These are phyloP conservation scores for Ptychobarbus kaznakovi DNA, from an alignment of 2,797 vertebrate species.

Conservation along the genomic window DNA sequence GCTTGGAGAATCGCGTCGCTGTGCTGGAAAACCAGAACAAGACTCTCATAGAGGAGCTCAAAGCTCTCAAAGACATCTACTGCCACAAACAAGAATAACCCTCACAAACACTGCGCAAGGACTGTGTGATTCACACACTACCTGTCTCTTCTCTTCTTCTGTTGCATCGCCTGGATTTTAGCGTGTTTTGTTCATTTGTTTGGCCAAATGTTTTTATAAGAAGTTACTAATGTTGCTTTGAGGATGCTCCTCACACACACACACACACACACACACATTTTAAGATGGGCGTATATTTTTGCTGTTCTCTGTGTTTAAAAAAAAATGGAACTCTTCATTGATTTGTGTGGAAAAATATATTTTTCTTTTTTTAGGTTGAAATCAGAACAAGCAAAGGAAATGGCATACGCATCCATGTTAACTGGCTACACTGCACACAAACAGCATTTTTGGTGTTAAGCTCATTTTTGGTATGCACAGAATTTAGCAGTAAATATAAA, in stretches of 20 bases:
- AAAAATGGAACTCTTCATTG: slow-evolving; percentile 24
- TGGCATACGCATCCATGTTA: background rate
- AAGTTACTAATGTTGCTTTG: slow-evolving; percentile 12
- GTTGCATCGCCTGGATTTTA: slow-evolving; percentile 25
- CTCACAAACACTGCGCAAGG: slow-evolving; percentile 36
- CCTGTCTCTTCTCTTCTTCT: background rate
- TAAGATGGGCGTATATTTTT: slow-evolving; percentile 3
- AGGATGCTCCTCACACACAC: background rate
- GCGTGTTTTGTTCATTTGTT: background rate
- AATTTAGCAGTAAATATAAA: background rate
- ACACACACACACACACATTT: background rate
- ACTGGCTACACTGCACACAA: background rate
- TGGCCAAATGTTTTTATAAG: slow-evolving; percentile 33
- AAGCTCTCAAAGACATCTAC: slow-evolving; percentile 98
- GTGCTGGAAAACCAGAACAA: slow-evolving; percentile 99
- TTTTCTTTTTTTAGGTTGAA: background rate
- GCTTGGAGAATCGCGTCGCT: slow-evolving; percentile 96
- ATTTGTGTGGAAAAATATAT: slow-evolving; percentile 5
- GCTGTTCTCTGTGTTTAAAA: background rate
- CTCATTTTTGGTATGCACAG: background rate
- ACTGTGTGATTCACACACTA: slow-evolving; percentile 13
- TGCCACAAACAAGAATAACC: slow-evolving; percentile 94
- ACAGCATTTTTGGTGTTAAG: background rate
- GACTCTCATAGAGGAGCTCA: slow-evolving; percentile 98
- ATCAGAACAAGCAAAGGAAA: background rate